Conservation (phyloP, 2,888 invertebrate genomes). For the Drosophila leonis region DNA sequence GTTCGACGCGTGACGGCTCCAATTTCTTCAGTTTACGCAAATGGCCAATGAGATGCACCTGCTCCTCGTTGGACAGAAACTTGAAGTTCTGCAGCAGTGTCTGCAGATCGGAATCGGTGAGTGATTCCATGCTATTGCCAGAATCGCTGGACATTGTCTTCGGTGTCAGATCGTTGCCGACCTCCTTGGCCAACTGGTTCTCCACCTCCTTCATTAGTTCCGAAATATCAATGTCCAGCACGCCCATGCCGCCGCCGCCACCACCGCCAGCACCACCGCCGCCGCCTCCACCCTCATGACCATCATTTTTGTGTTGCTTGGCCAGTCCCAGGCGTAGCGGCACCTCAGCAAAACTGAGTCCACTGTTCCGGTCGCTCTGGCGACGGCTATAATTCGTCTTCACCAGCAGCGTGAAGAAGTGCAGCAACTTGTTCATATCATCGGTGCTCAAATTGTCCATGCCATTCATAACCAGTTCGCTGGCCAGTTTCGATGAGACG, state of each 20-base stretch:
- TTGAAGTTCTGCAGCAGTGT: constrained; percentile 92
- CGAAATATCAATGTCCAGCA: constrained; percentile 60
- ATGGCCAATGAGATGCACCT: constrained; percentile 92
- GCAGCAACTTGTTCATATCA: constrained; percentile 92
- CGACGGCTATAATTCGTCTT: constrained; percentile 81
- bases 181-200: constrained; percentile 62
- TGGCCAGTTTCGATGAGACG: constrained; percentile 93
- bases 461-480: constrained; percentile 91
- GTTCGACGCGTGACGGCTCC: constrained; percentile 92
- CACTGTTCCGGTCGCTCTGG: constrained; percentile 9
- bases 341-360: constrained; percentile 46
- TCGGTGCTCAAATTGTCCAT: constrained; percentile 92
- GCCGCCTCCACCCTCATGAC: constrained; percentile 51
- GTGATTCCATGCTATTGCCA: constrained; percentile 88
- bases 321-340: constrained; percentile 21
- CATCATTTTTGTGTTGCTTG: not conserved
- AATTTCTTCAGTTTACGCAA: constrained; percentile 92
- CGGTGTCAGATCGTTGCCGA: not conserved
- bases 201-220: constrained; percentile 76
- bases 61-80: constrained; percentile 92
- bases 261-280: not conserved
- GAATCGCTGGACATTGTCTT: constrained; percentile 51
- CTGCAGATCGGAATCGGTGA: constrained; percentile 93
- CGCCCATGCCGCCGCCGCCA: not conserved
- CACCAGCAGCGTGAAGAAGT: constrained; percentile 91